A percentile compares a stretch with the other conserved stretches of the same genome.
Conservation (phyloP, 2,797 vertebrate genomes). For the Leuciscus waleckii region DNA sequence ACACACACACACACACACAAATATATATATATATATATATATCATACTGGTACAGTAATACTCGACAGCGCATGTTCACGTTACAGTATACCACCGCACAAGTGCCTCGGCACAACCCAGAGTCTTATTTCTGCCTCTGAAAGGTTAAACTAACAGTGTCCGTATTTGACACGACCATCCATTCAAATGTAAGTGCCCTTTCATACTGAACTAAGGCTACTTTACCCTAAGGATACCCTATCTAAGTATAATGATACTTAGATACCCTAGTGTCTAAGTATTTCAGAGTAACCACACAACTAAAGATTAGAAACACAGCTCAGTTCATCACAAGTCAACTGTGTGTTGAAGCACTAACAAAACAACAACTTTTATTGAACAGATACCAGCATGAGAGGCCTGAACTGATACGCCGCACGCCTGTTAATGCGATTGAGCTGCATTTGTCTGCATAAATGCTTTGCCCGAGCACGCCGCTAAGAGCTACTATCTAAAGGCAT, state of each 20-base stretch:
- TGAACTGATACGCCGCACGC: background rate
- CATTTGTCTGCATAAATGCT: constrained; percentile 9
- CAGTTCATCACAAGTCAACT: background rate
- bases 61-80: constrained; percentile 26
- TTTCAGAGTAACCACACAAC: background rate
- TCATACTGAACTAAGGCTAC: background rate
- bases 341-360: background rate
- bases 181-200: constrained; percentile 8
- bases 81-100: constrained; percentile 33
- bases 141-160: constrained; percentile 56
- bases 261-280: background rate
- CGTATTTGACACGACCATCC: background rate
- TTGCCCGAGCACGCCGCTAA: constrained; percentile 31
- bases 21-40: constrained; percentile 13
- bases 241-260: no score
- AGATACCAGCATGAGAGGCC: background rate
- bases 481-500: constrained; percentile 21
- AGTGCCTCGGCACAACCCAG: constrained; percentile 12
- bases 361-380: constrained; percentile 14
- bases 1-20: constrained; percentile 13
- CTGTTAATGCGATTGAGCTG: background rate
- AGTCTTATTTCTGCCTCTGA: constrained; percentile 57
- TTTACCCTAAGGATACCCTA: background rate
- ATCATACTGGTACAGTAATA: constrained; percentile 22
- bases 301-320: constrained; percentile 17